These are phyloP conservation scores for Anthopleura sola DNA, from an alignment of 64 coral and sea anemone genomes.

Conservation along the genomic window DNA sequence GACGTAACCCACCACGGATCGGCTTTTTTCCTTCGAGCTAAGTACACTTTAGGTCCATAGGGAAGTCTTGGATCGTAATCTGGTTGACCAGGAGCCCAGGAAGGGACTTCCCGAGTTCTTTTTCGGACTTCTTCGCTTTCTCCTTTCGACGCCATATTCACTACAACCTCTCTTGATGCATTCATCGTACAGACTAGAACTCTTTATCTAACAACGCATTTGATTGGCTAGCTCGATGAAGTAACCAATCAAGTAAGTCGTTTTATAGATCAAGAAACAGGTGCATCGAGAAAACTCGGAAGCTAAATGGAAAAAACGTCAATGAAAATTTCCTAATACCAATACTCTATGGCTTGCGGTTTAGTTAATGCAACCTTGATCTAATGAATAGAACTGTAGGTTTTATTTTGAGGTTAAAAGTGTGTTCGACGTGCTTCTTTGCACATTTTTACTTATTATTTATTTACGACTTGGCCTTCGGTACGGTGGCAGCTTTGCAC, in stretches of 20 bases:
- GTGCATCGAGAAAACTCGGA: neutral
- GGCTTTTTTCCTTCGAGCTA: constrained; percentile 87
- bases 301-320: neutral
- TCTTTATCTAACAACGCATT: constrained; percentile 24
- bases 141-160: constrained; percentile 67
- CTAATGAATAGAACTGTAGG: neutral
- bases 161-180: constrained; percentile 41
- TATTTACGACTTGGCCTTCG: neutral
- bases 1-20: constrained; percentile 96
- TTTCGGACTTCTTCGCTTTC: constrained; percentile 72
- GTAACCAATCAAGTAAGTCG: constrained; percentile 54
- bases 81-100: constrained; percentile 86
- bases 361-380: neutral
- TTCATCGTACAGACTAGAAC: neutral
- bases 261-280: neutral
- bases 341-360: neutral
- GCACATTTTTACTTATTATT: neutral
- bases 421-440: neutral
- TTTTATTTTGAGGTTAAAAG: neutral
- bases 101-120: constrained; percentile 70
- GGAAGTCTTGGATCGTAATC: constrained; percentile 94
- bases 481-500: constrained; percentile 1
- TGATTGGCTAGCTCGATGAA: constrained; percentile 44
- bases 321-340: neutral
- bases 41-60: constrained; percentile 86